Conservation (phyloP, 2,888 invertebrate species). For the Drosophila parthenogenetica region DNA sequence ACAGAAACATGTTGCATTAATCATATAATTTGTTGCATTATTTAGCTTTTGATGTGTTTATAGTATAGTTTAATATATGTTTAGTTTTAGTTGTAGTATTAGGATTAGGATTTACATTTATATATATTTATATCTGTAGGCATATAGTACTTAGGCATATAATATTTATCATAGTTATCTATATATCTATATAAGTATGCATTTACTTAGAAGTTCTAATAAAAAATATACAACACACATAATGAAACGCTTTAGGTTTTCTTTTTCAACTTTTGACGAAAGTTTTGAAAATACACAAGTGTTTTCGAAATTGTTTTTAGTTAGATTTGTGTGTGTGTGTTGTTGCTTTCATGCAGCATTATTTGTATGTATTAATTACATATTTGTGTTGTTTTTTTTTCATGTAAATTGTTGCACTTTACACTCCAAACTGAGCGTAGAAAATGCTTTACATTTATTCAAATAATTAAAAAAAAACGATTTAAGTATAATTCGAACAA, state of each 20-base stretch:
- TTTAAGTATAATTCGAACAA: slow-evolving; percentile 36
- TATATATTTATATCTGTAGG: slow-evolving; percentile 25
- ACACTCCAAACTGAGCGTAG: slow-evolving; percentile 64
- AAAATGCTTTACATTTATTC: slow-evolving; percentile 56
- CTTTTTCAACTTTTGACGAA: slow-evolving; percentile 29
- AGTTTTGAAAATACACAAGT: slow-evolving; percentile 41
- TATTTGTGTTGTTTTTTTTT: slow-evolving; percentile 28
- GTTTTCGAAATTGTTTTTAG: slow-evolving; percentile 36
- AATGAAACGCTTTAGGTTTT: slow-evolving; percentile 70
- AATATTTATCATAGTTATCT: slow-evolving; percentile 27
- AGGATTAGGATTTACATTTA: slow-evolving; percentile 37
- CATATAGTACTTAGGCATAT: slow-evolving; percentile 39
- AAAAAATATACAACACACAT: slow-evolving; percentile 73
- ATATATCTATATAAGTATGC: slow-evolving; percentile 29
- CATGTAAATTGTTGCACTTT: slow-evolving; percentile 43
- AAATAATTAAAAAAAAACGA: slow-evolving; percentile 18
- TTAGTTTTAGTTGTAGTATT: slow-evolving; percentile 31
- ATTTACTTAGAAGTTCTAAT: slow-evolving; percentile 43
- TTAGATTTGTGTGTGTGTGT: slow-evolving; percentile 31
- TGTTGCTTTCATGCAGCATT: slow-evolving; percentile 18
- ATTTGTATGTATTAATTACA: slow-evolving; percentile 37
- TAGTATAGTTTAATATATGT: slow-evolving; percentile 27
- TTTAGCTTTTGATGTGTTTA: slow-evolving; percentile 14
- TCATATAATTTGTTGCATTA: slow-evolving; percentile 33
- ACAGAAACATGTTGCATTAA: slow-evolving; percentile 19